These are phyloP conservation scores for Microctonus brassicae DNA, from an alignment of 2,888 invertebrate genomes.

Conservation along the genomic window DNA sequence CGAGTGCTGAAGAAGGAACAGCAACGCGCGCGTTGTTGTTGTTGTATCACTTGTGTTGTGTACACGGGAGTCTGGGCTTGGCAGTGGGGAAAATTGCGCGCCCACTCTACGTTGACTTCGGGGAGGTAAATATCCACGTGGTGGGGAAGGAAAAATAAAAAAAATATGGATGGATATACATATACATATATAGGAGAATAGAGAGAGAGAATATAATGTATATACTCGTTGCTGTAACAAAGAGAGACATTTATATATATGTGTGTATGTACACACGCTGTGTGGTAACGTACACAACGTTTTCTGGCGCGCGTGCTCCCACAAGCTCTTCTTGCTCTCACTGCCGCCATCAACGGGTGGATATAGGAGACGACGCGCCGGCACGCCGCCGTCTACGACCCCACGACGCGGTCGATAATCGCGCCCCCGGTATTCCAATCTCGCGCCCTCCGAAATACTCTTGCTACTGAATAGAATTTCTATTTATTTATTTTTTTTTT, in stretches of 20 bases:
- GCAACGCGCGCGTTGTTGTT: neutral
- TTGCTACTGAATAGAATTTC: neutral
- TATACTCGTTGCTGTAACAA: too few relatives aligned
- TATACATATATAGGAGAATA: too few relatives aligned
- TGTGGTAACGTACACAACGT: neutral
- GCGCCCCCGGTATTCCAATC: constrained; percentile 45
- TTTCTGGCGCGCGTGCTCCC: constrained; percentile 8
- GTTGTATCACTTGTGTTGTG: neutral
- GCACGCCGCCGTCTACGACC: constrained; percentile 46
- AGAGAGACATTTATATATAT: too few relatives aligned
- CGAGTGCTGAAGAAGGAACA: constrained; percentile 1
- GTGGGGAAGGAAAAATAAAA: neutral
- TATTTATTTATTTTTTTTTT: neutral
- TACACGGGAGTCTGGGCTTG: neutral
- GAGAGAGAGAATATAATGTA: neutral
- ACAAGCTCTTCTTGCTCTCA: constrained; percentile 21
- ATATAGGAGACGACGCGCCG: constrained; percentile 28
- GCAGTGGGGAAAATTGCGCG: constrained; percentile 4
- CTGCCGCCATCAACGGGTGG: constrained; percentile 28
- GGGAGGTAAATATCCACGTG: neutral
- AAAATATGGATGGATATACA: too few relatives aligned
- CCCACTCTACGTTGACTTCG: constrained; percentile 1
- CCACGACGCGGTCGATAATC: constrained; percentile 54
- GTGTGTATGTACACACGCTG: neutral
- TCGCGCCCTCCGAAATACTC: constrained; percentile 34